phyloP scores from a whole-genome alignment of 2,113 vertebrate genomes.

The Scalopus aquaticus region DNA sequence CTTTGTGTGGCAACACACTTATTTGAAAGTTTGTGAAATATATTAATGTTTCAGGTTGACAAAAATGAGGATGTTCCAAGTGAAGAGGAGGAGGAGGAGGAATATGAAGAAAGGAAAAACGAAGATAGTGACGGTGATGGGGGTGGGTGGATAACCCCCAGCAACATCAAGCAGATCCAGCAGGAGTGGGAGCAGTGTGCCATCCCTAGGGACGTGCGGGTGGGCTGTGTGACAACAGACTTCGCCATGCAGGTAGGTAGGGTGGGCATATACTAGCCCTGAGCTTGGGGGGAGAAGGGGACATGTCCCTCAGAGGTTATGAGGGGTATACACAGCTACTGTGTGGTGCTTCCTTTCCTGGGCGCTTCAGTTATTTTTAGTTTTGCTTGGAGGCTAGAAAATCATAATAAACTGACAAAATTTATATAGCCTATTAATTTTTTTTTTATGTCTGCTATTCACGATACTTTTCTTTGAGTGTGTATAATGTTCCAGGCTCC shows the following conservation, averaged over 20 bases:
- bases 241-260: conserved; percentile 95
- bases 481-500: background rate
- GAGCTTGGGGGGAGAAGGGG: too few species aligned
- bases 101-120: conserved; percentile 64
- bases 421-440: background rate
- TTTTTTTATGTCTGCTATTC: background rate
- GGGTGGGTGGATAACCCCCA: conserved; percentile 95
- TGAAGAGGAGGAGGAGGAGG: conserved; percentile 76
- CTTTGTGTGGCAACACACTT: too few species aligned
- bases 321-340: background rate
- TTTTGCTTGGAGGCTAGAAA: background rate
- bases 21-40: accelerated
- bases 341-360: background rate
- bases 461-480: background rate
- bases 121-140: conserved; percentile 79
- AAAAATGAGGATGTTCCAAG: conserved; percentile 53
- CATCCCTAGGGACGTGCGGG: conserved; percentile 82
- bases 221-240: conserved; percentile 96
- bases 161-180: conserved; percentile 92
- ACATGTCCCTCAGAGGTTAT: accelerated
- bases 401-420: background rate
- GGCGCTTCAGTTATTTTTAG: background rate
- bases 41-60: background rate
- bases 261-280: background rate
- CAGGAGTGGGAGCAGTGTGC: conserved; percentile 85